A percentile compares a stretch with the other conserved stretches of the same genome.
Evolutionary conservation across 2,797 vertebrate genomes (phyloP).

Genomic region (Epinephelus malabaricus): DNA sequence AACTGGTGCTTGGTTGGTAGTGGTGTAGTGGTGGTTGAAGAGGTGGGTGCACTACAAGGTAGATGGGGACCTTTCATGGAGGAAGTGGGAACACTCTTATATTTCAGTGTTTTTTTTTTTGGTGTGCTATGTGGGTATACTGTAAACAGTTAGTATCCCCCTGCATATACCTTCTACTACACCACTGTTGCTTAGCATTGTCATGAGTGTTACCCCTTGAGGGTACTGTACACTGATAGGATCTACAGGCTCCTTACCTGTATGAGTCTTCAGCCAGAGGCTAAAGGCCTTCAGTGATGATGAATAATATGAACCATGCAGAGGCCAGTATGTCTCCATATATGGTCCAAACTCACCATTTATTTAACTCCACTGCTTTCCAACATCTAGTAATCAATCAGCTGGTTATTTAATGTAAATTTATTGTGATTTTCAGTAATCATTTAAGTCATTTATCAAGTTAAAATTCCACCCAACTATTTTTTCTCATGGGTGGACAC

Average conservation of each 20-base stretch:
- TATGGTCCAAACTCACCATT: neutral
- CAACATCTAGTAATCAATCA: neutral
- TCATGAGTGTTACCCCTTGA: conserved; percentile 2
- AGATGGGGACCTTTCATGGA: no score
- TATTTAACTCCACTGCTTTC: neutral
- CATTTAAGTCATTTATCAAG: neutral
- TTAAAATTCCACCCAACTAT: neutral
- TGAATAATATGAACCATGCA: neutral
- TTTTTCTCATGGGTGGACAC: neutral
- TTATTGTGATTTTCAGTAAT: neutral
- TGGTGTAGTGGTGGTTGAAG: no score
- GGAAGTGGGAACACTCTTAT: no score
- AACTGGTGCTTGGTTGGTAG: conserved; percentile 32
- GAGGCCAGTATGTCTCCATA: neutral
- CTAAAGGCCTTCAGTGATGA: neutral
- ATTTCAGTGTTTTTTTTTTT: no score
- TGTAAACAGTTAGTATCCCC: no score
- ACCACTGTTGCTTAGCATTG: neutral
- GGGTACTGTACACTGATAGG: neutral
- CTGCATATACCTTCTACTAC: no score
- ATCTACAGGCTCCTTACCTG: conserved; percentile 32
- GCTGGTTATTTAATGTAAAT: neutral
- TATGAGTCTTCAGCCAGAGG: neutral
- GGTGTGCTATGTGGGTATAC: no score
- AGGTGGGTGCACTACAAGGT: no score